Conservation (phyloP, 2,888 invertebrate genomes). For the Mimachlamys varia region DNA sequence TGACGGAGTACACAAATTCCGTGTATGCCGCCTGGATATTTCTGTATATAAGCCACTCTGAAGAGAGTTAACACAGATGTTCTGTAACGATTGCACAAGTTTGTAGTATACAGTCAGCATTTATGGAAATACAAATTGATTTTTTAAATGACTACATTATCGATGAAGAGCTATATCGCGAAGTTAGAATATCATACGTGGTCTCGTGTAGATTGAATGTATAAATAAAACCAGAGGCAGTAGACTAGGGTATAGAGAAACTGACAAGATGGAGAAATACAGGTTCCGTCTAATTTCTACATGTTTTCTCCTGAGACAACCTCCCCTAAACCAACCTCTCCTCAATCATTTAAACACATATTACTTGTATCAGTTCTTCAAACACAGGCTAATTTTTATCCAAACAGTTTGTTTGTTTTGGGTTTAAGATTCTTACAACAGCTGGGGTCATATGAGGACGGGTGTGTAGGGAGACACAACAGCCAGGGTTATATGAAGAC, state of each 20-base stretch:
- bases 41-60: background rate
- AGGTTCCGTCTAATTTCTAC: background rate
- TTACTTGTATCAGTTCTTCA: too few species aligned
- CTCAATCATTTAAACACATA: too few species aligned
- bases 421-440: too few species aligned
- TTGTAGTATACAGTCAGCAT: conserved; percentile 23
- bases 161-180: background rate
- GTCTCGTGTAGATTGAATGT: conserved; percentile 7
- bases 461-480: too few species aligned
- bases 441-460: too few species aligned
- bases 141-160: conserved; percentile 32
- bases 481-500: too few species aligned
- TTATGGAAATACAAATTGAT: conserved; percentile 36
- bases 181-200: background rate
- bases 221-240: conserved; percentile 9
- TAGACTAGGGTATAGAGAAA: background rate
- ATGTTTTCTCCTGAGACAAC: too few species aligned
- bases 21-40: background rate
- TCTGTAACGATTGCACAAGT: background rate
- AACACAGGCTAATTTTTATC: too few species aligned
- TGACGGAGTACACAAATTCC: background rate
- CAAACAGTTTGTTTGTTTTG: too few species aligned
- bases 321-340: too few species aligned
- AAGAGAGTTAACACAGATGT: background rate
- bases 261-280: background rate